Evolutionary conservation across 2,113 vertebrate genomes (phyloP).

Genomic region (Indicator maculatus): DNA sequence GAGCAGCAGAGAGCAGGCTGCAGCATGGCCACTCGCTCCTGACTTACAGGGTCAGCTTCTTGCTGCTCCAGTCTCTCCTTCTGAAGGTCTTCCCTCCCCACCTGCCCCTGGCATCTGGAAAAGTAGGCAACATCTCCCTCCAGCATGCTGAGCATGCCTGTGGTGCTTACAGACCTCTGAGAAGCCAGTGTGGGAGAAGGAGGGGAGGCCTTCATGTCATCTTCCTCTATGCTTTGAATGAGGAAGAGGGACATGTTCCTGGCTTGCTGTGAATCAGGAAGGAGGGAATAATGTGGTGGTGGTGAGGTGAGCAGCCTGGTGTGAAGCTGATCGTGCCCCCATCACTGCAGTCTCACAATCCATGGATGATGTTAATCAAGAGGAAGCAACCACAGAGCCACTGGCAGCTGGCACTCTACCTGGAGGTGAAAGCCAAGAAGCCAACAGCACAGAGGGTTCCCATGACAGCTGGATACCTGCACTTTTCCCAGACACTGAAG

Average conservation of each 20-base stretch:
- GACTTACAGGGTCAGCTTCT: neutral
- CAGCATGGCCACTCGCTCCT: neutral
- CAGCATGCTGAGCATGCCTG: fast-evolving
- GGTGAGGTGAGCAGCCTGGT: neutral
- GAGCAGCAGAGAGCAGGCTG: fast-evolving
- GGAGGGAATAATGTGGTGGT: neutral
- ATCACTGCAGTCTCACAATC: neutral
- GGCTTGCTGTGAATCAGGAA: neutral
- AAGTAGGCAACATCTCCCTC: neutral
- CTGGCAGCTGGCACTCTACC: neutral
- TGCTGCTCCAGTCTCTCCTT: neutral
- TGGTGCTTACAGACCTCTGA: neutral
- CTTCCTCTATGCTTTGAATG: neutral
- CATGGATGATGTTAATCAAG: neutral
- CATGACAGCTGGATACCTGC: neutral
- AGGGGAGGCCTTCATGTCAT: neutral
- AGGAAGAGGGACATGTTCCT: neutral
- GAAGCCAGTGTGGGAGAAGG: neutral
- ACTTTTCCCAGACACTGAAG: neutral
- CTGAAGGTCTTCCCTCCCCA: neutral
- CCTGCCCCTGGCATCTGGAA: neutral
- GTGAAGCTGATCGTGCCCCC: neutral
- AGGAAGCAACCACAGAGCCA: neutral
- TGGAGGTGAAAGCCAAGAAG: neutral
- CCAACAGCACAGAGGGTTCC: neutral